A percentile compares a stretch with the other conserved stretches of the same genome.
These are phyloP conservation scores for Amphiprion percula DNA, from an alignment of 2,113 vertebrate genomes.

Conservation along the genomic window DNA sequence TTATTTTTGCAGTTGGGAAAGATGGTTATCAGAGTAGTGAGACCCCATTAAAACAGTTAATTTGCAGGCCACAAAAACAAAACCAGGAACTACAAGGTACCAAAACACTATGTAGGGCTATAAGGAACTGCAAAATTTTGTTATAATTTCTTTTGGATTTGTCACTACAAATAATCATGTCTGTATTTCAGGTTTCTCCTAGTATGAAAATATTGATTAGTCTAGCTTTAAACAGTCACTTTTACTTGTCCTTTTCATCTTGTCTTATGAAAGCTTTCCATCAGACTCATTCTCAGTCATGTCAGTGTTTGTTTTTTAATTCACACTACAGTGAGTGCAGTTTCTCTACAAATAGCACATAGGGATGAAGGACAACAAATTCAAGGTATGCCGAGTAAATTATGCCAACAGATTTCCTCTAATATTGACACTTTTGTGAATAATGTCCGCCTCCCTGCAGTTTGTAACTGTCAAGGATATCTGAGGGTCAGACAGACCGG, in stretches of 20 bases:
- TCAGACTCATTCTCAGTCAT: background rate
- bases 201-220: background rate
- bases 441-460: conserved; percentile 2
- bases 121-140: background rate
- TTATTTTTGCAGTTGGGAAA: background rate
- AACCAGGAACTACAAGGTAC: background rate
- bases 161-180: background rate
- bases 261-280: no score
- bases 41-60: background rate
- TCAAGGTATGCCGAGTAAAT: conserved; percentile 40
- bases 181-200: background rate
- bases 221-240: background rate
- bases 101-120: background rate
- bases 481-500: conserved; percentile 46
- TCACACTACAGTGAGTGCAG: conserved; percentile 8
- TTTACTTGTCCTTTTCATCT: no score
- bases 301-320: background rate
- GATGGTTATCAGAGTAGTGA: background rate
- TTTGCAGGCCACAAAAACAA: background rate
- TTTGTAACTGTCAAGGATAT: conserved; percentile 50
- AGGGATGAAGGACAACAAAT: conserved; percentile 29
- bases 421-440: conserved; percentile 50
- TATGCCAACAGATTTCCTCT: conserved; percentile 25
- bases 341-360: conserved; percentile 14
- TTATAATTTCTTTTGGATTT: background rate